phyloP scores from a whole-genome alignment of 2,888 invertebrate genomes.

The Latheticus oryzae region DNA sequence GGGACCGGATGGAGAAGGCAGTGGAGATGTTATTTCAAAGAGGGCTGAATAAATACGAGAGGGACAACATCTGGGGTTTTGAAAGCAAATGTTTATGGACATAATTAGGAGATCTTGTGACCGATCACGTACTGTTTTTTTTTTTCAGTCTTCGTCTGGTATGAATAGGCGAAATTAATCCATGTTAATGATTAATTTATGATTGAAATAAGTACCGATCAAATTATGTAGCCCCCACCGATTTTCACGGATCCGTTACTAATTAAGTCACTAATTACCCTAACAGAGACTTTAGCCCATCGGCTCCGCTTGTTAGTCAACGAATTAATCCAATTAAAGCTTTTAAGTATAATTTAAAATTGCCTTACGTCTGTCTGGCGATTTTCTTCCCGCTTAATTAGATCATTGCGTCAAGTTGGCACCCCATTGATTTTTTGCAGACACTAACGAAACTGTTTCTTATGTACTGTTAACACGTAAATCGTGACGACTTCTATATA shows the following conservation, averaged over 20 bases:
- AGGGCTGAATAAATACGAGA: conserved; percentile 23
- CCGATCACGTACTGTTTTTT: conserved; percentile 31
- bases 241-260: conserved; percentile 8
- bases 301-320: conserved; percentile 14
- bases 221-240: too few species aligned
- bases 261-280: conserved; percentile 9
- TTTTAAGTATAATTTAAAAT: conserved; percentile 12
- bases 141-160: too few species aligned
- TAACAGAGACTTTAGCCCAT: conserved; percentile 10
- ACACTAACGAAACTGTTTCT: not conserved
- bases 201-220: too few species aligned
- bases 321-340: conserved; percentile 17
- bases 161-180: too few species aligned
- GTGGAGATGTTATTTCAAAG: conserved; percentile 10
- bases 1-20: conserved; percentile 1
- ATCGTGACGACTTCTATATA: conserved; percentile 20
- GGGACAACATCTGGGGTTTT: conserved; percentile 17
- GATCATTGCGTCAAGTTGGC: conserved; percentile 15
- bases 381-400: conserved; percentile 15
- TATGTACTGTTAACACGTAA: conserved; percentile 7
- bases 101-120: conserved; percentile 30
- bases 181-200: too few species aligned
- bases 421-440: conserved; percentile 7
- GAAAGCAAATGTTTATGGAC: conserved; percentile 27
- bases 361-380: conserved; percentile 16